Evolutionary conservation across 2,888 invertebrate species (phyloP).

Genomic region (Parnassius smintheus): DNA sequence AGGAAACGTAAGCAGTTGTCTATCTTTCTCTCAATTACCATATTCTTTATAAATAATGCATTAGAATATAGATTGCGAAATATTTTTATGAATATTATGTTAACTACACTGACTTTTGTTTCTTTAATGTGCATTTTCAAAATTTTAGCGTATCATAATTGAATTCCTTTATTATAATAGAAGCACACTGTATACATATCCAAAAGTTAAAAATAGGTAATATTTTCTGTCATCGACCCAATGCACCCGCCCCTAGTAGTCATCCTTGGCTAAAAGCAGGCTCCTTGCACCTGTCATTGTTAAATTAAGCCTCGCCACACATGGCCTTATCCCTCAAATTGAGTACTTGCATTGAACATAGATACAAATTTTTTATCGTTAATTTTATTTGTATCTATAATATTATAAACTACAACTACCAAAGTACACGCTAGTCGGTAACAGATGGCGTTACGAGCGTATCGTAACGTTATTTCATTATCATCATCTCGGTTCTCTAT

Average conservation of each 20-base stretch:
- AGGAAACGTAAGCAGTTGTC: slow-evolving; percentile 18
- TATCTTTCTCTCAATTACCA: slow-evolving; percentile 16
- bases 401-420: background rate
- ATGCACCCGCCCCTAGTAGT: slow-evolving; percentile 61
- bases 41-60: slow-evolving; percentile 21
- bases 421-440: slow-evolving; percentile 48
- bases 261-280: slow-evolving; percentile 67
- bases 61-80: slow-evolving; percentile 6
- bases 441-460: slow-evolving; percentile 63
- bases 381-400: background rate
- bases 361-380: slow-evolving; percentile 17
- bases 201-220: slow-evolving; percentile 56
- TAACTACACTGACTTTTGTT: background rate
- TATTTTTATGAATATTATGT: slow-evolving; percentile 10
- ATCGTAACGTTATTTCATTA: slow-evolving; percentile 5
- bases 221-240: slow-evolving; percentile 58
- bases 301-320: slow-evolving; percentile 71
- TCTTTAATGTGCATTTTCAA: background rate
- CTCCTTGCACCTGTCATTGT: slow-evolving; percentile 69
- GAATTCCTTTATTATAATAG: no score
- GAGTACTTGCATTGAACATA: slow-evolving; percentile 37
- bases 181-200: slow-evolving; percentile 33
- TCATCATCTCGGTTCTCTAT: no score
- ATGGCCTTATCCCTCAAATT: slow-evolving; percentile 65
- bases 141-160: no score